Evolutionary conservation across 2,888 invertebrate genomes (phyloP).

Genomic region (Merodon equestris): DNA sequence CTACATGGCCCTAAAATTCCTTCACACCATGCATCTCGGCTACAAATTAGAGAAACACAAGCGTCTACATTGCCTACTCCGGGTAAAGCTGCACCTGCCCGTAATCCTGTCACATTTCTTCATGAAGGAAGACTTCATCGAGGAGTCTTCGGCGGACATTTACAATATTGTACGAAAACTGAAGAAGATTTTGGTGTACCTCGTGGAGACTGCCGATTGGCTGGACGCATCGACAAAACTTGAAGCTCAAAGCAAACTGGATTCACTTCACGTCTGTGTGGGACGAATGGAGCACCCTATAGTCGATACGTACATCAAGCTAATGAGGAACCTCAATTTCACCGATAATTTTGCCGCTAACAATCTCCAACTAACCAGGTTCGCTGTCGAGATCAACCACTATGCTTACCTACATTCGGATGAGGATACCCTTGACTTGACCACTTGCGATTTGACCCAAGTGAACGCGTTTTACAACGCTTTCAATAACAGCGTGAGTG

Average conservation of each 20-base stretch:
- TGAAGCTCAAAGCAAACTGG: slow-evolving; percentile 74
- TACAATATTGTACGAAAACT: slow-evolving; percentile 71
- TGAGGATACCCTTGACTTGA: slow-evolving; percentile 58
- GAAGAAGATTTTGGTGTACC: slow-evolving; percentile 70
- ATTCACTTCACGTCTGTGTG: slow-evolving; percentile 69
- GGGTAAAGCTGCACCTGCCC: slow-evolving; percentile 28
- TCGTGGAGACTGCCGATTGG: slow-evolving; percentile 74
- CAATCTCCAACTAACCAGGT: slow-evolving; percentile 71
- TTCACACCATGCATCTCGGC: slow-evolving; percentile 73
- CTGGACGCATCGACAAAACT: slow-evolving; percentile 73
- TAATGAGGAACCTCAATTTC: slow-evolving; percentile 70
- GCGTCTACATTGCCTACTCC: slow-evolving; percentile 33
- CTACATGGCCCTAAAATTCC: slow-evolving; percentile 74
- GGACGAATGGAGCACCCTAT: slow-evolving; percentile 72
- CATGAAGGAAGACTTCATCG: slow-evolving; percentile 72
- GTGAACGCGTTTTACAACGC: slow-evolving; percentile 76
- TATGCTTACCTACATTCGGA: slow-evolving; percentile 70
- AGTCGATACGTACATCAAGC: slow-evolving; percentile 70
- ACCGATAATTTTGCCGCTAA: slow-evolving; percentile 71
- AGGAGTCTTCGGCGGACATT: slow-evolving; percentile 71
- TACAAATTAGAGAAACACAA: slow-evolving; percentile 71
- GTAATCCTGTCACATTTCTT: slow-evolving; percentile 38
- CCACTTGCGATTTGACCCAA: slow-evolving; percentile 73
- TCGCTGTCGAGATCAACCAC: slow-evolving; percentile 70
- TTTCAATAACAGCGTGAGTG: slow-evolving; percentile 75